phyloP scores from a whole-genome alignment of 2,113 vertebrate genomes.

The Malurus melanocephalus region DNA sequence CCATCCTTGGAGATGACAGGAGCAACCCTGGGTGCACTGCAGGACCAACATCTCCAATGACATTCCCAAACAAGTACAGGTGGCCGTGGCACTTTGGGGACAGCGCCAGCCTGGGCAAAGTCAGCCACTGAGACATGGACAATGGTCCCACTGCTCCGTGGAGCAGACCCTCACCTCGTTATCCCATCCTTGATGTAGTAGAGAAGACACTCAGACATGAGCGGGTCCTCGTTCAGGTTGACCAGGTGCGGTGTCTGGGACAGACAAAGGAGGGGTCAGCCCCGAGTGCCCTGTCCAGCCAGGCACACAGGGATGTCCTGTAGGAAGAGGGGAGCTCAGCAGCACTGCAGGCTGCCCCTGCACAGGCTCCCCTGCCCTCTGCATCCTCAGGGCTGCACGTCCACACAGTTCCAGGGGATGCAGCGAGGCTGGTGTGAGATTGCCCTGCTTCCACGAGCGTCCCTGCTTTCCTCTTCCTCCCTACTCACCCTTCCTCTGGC shows the following conservation, averaged over 20 bases:
- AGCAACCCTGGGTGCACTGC: neutral
- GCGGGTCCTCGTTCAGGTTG: constrained; percentile 94
- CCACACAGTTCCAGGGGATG: neutral
- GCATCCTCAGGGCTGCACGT: accelerated
- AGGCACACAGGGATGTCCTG: neutral
- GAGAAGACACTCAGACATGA: constrained; percentile 97
- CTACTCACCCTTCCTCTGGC: neutral
- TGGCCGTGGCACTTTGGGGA: neutral
- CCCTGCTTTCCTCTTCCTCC: neutral
- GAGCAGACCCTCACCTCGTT: constrained; percentile 79
- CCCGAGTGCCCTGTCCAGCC: accelerated
- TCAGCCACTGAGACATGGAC: neutral
- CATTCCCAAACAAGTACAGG: neutral
- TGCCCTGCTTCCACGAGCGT: neutral
- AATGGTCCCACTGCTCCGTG: accelerated
- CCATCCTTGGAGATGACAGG: neutral
- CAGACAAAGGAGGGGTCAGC: neutral
- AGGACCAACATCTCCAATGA: neutral
- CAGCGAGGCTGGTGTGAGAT: neutral
- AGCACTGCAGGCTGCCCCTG: neutral
- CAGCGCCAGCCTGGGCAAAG: neutral
- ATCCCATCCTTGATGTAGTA: constrained; percentile 97
- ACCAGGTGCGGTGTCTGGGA: constrained; percentile 92
- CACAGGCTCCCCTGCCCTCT: neutral
- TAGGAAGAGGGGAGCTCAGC: neutral